Percentiles rank a stretch among this genome's conserved stretches.
These are phyloP conservation scores for Acipenser oxyrinchus DNA, from an alignment of 2,797 vertebrate species.

Conservation along the genomic window DNA sequence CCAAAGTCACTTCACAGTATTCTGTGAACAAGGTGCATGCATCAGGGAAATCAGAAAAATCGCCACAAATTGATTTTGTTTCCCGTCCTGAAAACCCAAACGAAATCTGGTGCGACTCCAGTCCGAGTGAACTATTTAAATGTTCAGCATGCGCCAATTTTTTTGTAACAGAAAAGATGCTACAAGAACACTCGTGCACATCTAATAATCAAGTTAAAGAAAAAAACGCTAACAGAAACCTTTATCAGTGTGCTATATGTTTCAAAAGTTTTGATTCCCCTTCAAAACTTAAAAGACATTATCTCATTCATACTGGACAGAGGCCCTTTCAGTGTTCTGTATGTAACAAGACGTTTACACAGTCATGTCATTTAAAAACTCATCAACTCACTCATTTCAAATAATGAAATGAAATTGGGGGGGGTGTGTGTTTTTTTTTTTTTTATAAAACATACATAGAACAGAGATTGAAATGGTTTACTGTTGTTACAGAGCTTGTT, in stretches of 20 bases:
- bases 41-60: conserved; percentile 2
- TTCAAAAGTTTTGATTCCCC: conserved; percentile 60
- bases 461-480: too few species aligned
- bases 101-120: conserved; percentile 25
- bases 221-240: conserved; percentile 27
- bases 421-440: not conserved
- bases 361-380: conserved; percentile 59
- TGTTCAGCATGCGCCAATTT: conserved; percentile 16
- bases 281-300: conserved; percentile 64
- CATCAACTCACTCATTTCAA: conserved; percentile 42
- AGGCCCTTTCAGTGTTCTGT: conserved; percentile 60
- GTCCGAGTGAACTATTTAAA: conserved; percentile 14
- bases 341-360: conserved; percentile 68
- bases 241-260: conserved; percentile 61
- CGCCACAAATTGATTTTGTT: conserved; percentile 12
- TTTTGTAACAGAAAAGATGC: conserved; percentile 21
- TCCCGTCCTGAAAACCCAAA: conserved; percentile 10
- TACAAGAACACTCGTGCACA: conserved; percentile 24
- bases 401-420: not conserved
- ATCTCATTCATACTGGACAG: conserved; percentile 63
- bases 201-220: conserved; percentile 21
- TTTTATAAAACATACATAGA: not conserved
- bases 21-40: conserved; percentile 5
- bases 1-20: not conserved
- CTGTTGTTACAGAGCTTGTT: too few species aligned